phyloP scores from a whole-genome alignment of 2,888 invertebrate species.

The Lagria hirta region DNA sequence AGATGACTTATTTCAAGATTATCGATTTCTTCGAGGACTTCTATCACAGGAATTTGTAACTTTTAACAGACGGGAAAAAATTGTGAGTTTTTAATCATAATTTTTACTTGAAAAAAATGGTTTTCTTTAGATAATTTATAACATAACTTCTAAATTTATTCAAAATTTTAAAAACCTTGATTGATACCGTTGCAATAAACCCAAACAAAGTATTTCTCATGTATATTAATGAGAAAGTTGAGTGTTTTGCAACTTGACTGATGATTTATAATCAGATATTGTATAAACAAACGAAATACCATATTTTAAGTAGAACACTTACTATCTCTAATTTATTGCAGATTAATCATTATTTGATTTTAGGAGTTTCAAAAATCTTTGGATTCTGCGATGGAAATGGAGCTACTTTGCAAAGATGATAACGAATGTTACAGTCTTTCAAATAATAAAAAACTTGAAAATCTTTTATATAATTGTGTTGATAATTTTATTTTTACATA shows the following conservation, averaged over 20 bases:
- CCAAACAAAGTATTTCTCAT: too few relatives aligned
- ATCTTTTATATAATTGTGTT: conserved; percentile 62
- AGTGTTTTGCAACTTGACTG: too few relatives aligned
- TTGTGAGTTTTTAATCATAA: too few relatives aligned
- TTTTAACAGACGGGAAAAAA: conserved; percentile 51
- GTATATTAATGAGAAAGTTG: too few relatives aligned
- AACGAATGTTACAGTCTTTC: conserved; percentile 50
- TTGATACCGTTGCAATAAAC: too few relatives aligned
- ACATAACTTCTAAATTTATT: too few relatives aligned
- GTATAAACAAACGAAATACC: too few relatives aligned
- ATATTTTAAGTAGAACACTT: too few relatives aligned
- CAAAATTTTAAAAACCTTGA: too few relatives aligned
- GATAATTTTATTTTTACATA: conserved; percentile 67
- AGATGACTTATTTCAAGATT: conserved; percentile 58
- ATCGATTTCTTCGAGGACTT: conserved; percentile 56
- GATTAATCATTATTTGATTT: conserved; percentile 30
- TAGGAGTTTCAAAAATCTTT: conserved; percentile 57
- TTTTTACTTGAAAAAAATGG: too few relatives aligned
- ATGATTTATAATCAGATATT: too few relatives aligned
- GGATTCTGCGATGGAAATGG: conserved; percentile 43
- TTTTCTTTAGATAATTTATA: too few relatives aligned
- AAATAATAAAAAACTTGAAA: conserved; percentile 55
- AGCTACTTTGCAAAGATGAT: conserved; percentile 43
- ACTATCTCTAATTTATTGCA: conserved; percentile 3
- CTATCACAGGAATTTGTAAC: conserved; percentile 68